Base-by-base conservation (phyloP, 2,797 vertebrate species). In the Bradypodion pumilum region DNA sequence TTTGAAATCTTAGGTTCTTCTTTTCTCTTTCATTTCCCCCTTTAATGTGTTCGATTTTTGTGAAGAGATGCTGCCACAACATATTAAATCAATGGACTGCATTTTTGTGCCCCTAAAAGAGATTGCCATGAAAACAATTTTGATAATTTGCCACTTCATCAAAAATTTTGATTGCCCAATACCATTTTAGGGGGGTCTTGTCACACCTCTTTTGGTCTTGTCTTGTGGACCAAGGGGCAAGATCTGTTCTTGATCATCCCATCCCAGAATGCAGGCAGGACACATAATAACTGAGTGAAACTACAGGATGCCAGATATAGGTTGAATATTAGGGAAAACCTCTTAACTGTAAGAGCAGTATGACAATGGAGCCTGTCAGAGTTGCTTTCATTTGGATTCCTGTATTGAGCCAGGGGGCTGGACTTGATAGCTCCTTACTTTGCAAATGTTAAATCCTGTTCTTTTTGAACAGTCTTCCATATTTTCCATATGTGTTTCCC, bases 391-490 rank as follows among this genome's bases (percentile, higher is more conserved):
- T n/a, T n/a, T n/a, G n/a, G n/a, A n/a, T n/a, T n/a, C n/a, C n/a
- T n/a, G n/a, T n/a, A n/a, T n/a, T n/a, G n/a, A n/a, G n/a, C n/a
- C n/a, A n/a, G n/a, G n/a, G n/a, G n/a, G n/a, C n/a, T n/a, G n/a
- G n/a, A n/a, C n/a, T n/a, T n/a, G n/a, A n/a, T n/a, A n/a, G n/a
- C n/a, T n/a, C n/a, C n/a, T n/a, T n/a, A n/a, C 80, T 65, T 40
- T 37, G 56, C 35, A 72, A 59, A 70, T 6, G 35, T 87, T 86
- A 66, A 0, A 0, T 25, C 12, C 81, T 68, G 10, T 40, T 25
- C 52, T 40, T 0, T 0, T 1, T n/a, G 0, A 56, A 21, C 1
- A 56, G 52, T 56, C 52, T 56, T 19, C 52, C 52, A 15, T 56
- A 19, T 52, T 52, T 5, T 16, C 52, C 52, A 56, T 19, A 56